These are phyloP conservation scores for Pampusana beccarii DNA, from an alignment of 2,113 vertebrate genomes.

Conservation along the genomic window DNA sequence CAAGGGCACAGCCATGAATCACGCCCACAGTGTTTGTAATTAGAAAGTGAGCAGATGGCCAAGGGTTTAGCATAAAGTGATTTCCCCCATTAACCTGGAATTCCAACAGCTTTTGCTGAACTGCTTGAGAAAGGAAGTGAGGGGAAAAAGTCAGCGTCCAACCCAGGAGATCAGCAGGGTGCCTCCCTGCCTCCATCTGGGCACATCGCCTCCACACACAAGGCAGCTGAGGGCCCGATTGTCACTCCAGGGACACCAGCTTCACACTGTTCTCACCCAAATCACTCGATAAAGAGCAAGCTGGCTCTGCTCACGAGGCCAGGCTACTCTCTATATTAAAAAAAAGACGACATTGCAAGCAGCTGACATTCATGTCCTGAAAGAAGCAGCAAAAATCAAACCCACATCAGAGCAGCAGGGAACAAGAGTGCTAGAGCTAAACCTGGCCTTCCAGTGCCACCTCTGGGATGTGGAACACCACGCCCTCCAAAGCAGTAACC, in stretches of 20 bases:
- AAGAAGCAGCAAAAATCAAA: no score
- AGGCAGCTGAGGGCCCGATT: accelerated
- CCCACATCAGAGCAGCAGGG: no score
- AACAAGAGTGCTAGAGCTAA: not conserved
- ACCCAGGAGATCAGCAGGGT: not conserved
- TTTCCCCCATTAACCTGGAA: not conserved
- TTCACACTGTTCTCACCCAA: no score
- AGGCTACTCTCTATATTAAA: no score
- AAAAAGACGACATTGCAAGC: no score
- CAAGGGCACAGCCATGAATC: not conserved
- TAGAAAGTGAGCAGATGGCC: not conserved
- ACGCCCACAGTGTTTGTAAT: not conserved
- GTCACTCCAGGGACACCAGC: not conserved
- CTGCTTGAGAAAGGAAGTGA: not conserved
- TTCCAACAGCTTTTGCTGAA: not conserved
- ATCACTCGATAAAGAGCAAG: no score
- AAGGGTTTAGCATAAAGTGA: not conserved
- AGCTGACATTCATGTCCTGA: no score
- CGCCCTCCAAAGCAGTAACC: not conserved
- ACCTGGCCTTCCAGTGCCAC: not conserved
- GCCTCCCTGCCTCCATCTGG: not conserved
- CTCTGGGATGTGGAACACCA: not conserved
- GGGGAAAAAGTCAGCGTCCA: accelerated
- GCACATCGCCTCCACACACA: not conserved
- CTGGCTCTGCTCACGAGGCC: no score